A percentile compares a stretch with the other conserved stretches of the same genome.
These are phyloP conservation scores for Oxystoma pomonae DNA, from an alignment of 2,888 invertebrate species.

Conservation along the genomic window DNA sequence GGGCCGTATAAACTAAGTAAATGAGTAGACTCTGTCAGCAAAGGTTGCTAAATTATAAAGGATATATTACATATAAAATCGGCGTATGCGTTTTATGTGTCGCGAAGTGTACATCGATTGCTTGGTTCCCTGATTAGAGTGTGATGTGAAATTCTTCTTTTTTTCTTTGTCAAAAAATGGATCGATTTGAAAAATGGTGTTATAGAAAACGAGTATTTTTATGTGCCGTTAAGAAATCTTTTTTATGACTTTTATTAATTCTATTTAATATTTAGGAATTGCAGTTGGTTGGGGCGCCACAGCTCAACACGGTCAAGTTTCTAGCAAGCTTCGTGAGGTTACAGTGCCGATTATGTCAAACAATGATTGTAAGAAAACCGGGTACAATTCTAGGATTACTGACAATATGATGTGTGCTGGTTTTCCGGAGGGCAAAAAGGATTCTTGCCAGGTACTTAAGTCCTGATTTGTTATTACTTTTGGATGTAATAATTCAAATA, in stretches of 20 bases:
- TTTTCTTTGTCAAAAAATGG: too few species aligned
- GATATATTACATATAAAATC: too few species aligned
- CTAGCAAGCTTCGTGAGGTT: conserved; percentile 70
- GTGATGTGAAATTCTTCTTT: too few species aligned
- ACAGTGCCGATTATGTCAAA: conserved; percentile 67
- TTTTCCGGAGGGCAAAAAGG: conserved; percentile 64
- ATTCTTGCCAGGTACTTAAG: conserved; percentile 65
- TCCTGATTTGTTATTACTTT: too few species aligned
- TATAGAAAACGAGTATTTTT: neutral
- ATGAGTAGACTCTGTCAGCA: too few species aligned
- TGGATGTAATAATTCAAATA: too few species aligned
- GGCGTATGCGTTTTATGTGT: too few species aligned
- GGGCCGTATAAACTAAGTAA: too few species aligned
- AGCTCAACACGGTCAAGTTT: conserved; percentile 64
- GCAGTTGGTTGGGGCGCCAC: conserved; percentile 79
- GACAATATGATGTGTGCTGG: conserved; percentile 64
- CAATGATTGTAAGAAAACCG: conserved; percentile 61
- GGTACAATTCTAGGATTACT: conserved; percentile 62
- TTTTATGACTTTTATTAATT: too few species aligned
- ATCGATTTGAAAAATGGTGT: neutral
- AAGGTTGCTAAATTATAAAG: too few species aligned
- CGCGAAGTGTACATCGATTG: too few species aligned
- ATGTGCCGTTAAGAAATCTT: neutral
- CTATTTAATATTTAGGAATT: conserved; percentile 45
- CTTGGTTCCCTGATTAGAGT: too few species aligned